phyloP scores from a whole-genome alignment of 2,113 vertebrate species.

The Nymphicus hollandicus region DNA sequence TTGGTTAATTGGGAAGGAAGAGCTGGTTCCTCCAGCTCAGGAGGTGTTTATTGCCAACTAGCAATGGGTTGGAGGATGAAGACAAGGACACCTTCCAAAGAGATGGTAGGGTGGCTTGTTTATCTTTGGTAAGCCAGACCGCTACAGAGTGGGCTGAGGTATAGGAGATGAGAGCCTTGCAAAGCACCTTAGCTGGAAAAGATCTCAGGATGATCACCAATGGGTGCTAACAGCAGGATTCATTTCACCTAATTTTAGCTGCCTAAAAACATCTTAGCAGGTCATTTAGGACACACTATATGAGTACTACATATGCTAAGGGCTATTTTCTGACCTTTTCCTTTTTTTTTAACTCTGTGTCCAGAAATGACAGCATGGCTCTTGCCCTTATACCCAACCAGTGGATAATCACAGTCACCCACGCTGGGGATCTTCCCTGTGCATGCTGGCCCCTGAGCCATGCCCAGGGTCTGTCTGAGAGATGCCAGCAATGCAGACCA shows the following conservation, averaged over 20 bases:
- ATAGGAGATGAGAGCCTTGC: neutral
- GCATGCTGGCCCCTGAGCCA: neutral
- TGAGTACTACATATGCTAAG: neutral
- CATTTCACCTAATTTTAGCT: neutral
- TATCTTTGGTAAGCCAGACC: neutral
- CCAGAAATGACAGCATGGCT: neutral
- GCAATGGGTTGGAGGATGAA: neutral
- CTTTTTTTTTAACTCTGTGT: neutral
- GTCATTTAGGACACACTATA: neutral
- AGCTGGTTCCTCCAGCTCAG: neutral
- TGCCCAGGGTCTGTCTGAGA: neutral
- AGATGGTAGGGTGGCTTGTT: neutral
- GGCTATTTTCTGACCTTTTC: neutral
- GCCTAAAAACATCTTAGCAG: neutral
- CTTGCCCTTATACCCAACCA: neutral
- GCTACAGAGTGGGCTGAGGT: neutral
- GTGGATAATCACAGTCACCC: accelerated
- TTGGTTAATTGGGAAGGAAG: neutral
- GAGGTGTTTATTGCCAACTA: neutral
- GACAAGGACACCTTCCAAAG: neutral
- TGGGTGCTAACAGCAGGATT: neutral
- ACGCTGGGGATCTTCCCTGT: accelerated
- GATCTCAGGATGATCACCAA: neutral
- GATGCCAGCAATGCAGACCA: neutral
- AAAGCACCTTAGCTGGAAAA: neutral